Evolutionary conservation across 2,113 vertebrate genomes (phyloP), one percentile per base, ranked within the genome.

Genomic region (Asarcornis scutulata): DNA sequence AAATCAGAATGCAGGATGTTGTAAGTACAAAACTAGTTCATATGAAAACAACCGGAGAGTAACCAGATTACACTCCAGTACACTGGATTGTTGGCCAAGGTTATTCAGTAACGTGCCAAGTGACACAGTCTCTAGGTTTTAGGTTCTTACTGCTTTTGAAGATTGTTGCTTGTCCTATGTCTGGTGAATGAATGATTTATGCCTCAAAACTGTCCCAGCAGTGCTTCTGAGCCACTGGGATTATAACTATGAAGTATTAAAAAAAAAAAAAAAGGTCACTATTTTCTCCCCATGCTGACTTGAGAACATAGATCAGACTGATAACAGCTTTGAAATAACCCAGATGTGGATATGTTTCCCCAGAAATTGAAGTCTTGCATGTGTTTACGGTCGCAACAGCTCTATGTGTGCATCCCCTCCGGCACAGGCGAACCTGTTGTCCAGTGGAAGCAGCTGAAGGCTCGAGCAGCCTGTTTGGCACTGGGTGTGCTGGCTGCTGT

Each of bases 391-490:
- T 44, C 0, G 0, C 58, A 79, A 18, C 60, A 94, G 91, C 77
- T 84, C 52, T 23, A 26, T 1, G 0, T 38, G 32, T 9, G 36
- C 25, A 0, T 72, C 32, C 55, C 31, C 26, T 89, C 29, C 0
- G 3, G 21, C 1, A 0, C 1, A 2, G 20, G 21, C 8, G 31
- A 71, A 20, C 31, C 46, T 36, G 63, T 15, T 55, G 8, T 5
- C 55, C 68, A 34, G 36, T 2, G 4, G 74, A 25, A 76, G 62
- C 42, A 48, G 46, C n/a, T 11, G 1, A 0, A 3, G 18, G 3
- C 67, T 31, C 3, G 2, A 52, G 75, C 56, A 55, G 68, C 56
- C 77, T 7, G 11, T 14, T 73, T 74, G 71, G 42, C 48, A 36
- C 59, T 42, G 3, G 0, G 3, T n/a, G 44, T 42, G 5, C 2